Evolutionary conservation across 2,113 vertebrate genomes (phyloP).

Genomic region (Scomber scombrus): DNA sequence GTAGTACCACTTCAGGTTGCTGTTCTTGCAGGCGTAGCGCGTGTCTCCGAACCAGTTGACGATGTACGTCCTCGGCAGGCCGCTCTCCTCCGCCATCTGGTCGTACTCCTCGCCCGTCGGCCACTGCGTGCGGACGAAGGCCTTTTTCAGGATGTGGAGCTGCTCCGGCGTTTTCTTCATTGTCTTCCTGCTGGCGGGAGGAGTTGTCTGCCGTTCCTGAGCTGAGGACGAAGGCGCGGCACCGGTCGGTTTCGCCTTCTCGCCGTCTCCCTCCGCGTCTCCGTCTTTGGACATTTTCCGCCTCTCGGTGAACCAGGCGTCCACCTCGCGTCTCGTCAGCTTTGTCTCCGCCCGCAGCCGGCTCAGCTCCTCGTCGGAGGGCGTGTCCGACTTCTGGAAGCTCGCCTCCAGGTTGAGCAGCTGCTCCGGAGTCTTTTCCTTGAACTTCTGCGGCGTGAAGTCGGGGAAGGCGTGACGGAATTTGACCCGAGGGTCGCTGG

Average conservation of each 20-base stretch:
- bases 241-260: neutral
- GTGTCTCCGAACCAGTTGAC: slow-evolving; percentile 99
- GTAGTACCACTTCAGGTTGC: slow-evolving; percentile 97
- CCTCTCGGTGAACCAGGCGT: slow-evolving; percentile 95
- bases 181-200: slow-evolving; percentile 79
- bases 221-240: slow-evolving; percentile 31
- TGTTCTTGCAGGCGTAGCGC: slow-evolving; percentile 97
- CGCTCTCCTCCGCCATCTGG: slow-evolving; percentile 90
- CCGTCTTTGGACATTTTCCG: slow-evolving; percentile 87
- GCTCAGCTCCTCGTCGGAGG: slow-evolving; percentile 94
- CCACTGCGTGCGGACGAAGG: slow-evolving; percentile 95
- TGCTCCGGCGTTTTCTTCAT: slow-evolving; percentile 95
- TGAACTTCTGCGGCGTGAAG: slow-evolving; percentile 93
- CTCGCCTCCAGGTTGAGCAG: slow-evolving; percentile 91
- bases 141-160: slow-evolving; percentile 93
- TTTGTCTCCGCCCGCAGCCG: slow-evolving; percentile 91
- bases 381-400: slow-evolving; percentile 88
- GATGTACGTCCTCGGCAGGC: slow-evolving; percentile 92
- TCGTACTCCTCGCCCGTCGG: slow-evolving; percentile 93
- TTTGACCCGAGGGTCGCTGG: slow-evolving; percentile 84
- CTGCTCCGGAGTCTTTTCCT: slow-evolving; percentile 95
- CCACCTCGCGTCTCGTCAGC: slow-evolving; percentile 93
- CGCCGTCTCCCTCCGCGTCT: slow-evolving; percentile 5
- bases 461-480: slow-evolving; percentile 91
- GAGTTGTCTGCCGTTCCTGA: slow-evolving; percentile 56